Base-by-base conservation (phyloP, 2,797 vertebrate genomes). In the Pogonophryne albipinna region DNA sequence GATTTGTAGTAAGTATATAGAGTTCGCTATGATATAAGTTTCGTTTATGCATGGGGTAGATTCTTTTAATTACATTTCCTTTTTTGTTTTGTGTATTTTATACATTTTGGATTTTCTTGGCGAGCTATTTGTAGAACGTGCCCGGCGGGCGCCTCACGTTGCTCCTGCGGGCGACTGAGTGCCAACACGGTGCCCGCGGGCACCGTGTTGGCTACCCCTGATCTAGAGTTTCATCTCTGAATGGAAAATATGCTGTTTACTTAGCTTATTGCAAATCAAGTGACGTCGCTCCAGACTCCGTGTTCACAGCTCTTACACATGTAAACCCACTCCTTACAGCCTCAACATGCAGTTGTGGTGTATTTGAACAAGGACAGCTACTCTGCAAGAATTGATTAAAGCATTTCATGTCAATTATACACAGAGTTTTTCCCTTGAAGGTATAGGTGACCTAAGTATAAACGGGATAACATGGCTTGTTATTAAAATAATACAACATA, bases 341-440 rank as follows among this genome's bases (percentile, higher is more conserved):
- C 31, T 65, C 11, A 19, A 6, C 50, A 10, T 38, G 10, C 20
- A 52, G 60, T 53, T 41, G 15, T 31, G 19, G 12, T 41, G 64
- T 67, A 50, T 76, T 82, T 75, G 49, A 77, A 56, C 61, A 77
- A n/a, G 50, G 9, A 17, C 61, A 42, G 76, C 12, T 51, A 11
- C 57, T 67, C 55, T 60, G 16, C 2, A 65, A 46, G 50, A 71
- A 55, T 14, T 53, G 27, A 52, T 70, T 20, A 60, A 69, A 69
- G 20, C 3, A 16, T 52, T 58, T 64, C 15, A n/a, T 53, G 23
- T 56, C 0, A 50, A 57, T 44, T 20, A 14, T 58, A 47, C 10
- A 20, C 19, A 5, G 8, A 63, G 20, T 51, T 20, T 55, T 64
- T 34, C 8, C 15, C 41, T 0, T 38, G 4, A 71, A 71, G 34